Evolutionary conservation across 2,888 invertebrate species (phyloP).

Genomic region (Girardia tigrina): DNA sequence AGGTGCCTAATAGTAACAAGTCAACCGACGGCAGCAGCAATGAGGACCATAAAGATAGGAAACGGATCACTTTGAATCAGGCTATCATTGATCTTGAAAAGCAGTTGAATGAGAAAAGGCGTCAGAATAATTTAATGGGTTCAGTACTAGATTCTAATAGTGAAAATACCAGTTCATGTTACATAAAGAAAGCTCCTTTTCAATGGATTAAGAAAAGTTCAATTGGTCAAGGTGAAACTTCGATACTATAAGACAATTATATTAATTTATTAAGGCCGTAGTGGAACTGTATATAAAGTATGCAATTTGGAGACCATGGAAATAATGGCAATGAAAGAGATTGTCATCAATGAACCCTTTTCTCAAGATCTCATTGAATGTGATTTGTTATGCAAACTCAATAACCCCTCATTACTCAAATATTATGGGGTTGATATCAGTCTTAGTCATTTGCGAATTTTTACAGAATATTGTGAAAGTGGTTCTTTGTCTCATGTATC

Average conservation of each 20-base stretch:
- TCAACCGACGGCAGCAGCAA: constrained; percentile 15
- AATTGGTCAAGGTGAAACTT: background rate
- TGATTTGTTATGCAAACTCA: constrained; percentile 1
- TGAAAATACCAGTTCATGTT: background rate
- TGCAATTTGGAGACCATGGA: constrained; percentile 11
- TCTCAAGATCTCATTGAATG: constrained; percentile 8
- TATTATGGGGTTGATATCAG: constrained; percentile 7
- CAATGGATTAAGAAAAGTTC: background rate
- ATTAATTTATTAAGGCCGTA: background rate
- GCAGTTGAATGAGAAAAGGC: constrained; percentile 1
- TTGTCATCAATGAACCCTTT: constrained; percentile 19
- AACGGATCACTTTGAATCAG: background rate
- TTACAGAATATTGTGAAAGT: constrained; percentile 24
- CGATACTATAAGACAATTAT: background rate
- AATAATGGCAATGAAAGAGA: constrained; percentile 1
- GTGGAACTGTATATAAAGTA: background rate
- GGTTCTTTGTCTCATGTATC: background rate
- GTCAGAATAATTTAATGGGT: constrained; percentile 6
- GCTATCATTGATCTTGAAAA: background rate
- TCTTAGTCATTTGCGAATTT: background rate
- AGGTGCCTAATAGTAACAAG: background rate
- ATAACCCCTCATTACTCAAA: background rate
- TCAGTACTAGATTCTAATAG: background rate
- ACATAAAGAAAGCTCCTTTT: constrained; percentile 6
- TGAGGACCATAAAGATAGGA: background rate